phyloP scores from a whole-genome alignment of 2,113 vertebrate genomes.

The Microcebus jonahi region DNA sequence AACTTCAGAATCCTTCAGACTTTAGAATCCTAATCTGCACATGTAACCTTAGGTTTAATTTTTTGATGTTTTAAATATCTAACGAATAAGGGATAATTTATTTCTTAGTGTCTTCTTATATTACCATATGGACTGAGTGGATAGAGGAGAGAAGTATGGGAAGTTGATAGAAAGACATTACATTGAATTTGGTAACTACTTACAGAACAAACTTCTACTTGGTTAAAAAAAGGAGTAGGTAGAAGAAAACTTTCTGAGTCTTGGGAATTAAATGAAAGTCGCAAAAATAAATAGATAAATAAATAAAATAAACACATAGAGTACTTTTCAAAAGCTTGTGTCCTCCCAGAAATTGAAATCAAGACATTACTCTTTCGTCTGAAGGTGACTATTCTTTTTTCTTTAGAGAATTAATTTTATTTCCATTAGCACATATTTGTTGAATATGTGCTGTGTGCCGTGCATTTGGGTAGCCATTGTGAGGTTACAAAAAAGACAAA shows the following conservation, averaged over 20 bases:
- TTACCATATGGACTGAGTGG: background rate
- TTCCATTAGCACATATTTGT: background rate
- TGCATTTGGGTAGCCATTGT: background rate
- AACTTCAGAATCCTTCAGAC: background rate
- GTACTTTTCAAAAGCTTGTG: background rate
- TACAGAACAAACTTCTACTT: background rate
- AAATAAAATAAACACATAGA: background rate
- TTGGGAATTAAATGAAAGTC: background rate
- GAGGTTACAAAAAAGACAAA: background rate
- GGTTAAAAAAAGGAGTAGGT: background rate
- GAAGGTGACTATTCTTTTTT: background rate
- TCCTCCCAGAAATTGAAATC: slow-evolving; percentile 9
- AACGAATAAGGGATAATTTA: background rate
- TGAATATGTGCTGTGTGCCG: background rate
- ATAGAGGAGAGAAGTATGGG: background rate
- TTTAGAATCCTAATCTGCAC: background rate
- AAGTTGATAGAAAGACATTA: background rate
- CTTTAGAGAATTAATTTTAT: slow-evolving; percentile 24
- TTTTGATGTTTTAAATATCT: slow-evolving; percentile 1
- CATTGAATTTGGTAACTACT: background rate
- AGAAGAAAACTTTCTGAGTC: background rate
- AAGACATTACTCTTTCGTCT: background rate
- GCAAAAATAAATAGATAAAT: background rate
- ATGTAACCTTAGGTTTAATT: background rate
- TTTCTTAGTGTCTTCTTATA: slow-evolving; percentile 35